Percentiles rank a stretch among this genome's conserved stretches.
phyloP scores from a whole-genome alignment of 1,140 invertebrate genomes.

The Cephus cinctus region DNA sequence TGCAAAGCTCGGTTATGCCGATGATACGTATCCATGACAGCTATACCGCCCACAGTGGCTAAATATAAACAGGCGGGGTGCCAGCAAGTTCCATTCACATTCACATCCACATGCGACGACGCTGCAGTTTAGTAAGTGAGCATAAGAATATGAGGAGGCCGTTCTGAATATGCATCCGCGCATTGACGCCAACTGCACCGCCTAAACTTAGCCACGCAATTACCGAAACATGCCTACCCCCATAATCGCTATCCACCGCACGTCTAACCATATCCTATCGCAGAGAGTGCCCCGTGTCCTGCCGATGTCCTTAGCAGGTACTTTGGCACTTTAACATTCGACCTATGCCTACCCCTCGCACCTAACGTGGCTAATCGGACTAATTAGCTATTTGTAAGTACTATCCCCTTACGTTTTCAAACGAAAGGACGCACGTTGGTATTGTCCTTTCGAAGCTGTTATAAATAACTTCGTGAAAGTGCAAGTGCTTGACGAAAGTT shows the following conservation, averaged over 20 bases:
- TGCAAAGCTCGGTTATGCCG: constrained; percentile 54
- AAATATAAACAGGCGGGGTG: constrained; percentile 57
- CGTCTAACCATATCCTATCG: background rate
- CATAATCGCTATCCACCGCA: constrained; percentile 22
- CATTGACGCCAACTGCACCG: constrained; percentile 55
- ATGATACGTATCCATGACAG: constrained; percentile 58
- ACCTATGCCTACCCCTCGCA: too few species aligned
- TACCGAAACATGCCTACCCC: constrained; percentile 48
- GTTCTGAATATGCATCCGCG: constrained; percentile 56
- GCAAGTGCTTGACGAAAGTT: too few species aligned
- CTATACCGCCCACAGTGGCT: constrained; percentile 56
- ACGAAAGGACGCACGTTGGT: too few species aligned
- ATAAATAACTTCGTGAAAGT: too few species aligned
- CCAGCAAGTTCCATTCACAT: constrained; percentile 56
- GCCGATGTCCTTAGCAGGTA: too few species aligned
- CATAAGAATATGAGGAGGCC: constrained; percentile 50
- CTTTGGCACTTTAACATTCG: too few species aligned
- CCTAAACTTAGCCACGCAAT: constrained; percentile 56
- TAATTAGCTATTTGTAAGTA: background rate
- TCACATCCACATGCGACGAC: constrained; percentile 33
- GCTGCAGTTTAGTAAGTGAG: constrained; percentile 12
- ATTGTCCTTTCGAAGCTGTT: too few species aligned
- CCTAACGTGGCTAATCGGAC: too few species aligned
- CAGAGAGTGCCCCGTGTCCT: background rate
- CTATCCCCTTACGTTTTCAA: background rate